Conservation (phyloP, 2,888 invertebrate species). For the Protophormia terraenovae region DNA sequence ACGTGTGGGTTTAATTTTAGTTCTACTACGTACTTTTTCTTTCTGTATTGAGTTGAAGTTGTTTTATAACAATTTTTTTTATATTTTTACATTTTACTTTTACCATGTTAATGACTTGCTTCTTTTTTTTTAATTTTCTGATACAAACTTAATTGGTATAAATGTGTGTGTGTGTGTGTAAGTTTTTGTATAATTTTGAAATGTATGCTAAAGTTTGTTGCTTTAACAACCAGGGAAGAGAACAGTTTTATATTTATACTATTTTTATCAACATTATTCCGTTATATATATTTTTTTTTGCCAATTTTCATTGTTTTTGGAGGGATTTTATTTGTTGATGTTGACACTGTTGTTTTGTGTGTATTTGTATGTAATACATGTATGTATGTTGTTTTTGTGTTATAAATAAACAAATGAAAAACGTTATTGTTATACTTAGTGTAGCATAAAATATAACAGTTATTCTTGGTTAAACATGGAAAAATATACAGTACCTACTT, state of each 20-base stretch:
- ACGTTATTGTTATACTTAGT: background rate
- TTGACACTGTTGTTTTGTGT: background rate
- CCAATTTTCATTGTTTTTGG: background rate
- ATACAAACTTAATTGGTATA: background rate
- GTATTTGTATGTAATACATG: background rate
- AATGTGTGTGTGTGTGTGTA: background rate
- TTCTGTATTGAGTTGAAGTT: background rate
- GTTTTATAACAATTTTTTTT: conserved; percentile 15
- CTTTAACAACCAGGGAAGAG: conserved; percentile 30
- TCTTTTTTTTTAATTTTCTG: background rate
- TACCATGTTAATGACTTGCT: conserved; percentile 37
- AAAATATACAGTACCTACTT: no score
- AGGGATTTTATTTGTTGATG: background rate
- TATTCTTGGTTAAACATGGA: background rate
- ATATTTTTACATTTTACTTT: conserved; percentile 35
- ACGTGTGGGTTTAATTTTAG: conserved; percentile 35
- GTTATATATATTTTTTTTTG: conserved; percentile 29
- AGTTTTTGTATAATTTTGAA: no score
- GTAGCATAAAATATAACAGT: conserved; percentile 17
- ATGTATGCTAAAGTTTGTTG: background rate
- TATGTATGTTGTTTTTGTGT: background rate
- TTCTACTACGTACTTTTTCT: conserved; percentile 8
- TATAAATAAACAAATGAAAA: background rate
- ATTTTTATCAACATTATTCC: conserved; percentile 4
- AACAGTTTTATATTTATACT: conserved; percentile 16